Base-by-base conservation (phyloP, 2,888 invertebrate species). In the Heteromurus nitidus region DNA sequence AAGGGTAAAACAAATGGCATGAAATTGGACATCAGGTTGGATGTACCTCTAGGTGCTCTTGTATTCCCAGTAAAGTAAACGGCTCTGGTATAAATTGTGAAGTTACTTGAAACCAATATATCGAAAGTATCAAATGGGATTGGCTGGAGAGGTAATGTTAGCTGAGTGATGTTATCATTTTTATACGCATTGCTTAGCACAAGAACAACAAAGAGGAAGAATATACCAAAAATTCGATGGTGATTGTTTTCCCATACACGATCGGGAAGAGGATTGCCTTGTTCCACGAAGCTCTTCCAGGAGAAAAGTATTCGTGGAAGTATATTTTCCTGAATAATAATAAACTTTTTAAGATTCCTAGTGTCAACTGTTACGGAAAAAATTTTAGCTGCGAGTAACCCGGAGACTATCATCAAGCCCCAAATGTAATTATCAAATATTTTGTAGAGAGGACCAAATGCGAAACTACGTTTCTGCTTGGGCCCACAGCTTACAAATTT, bases 91-190 rank as follows among this genome's bases (percentile, higher is more conserved):
- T 16, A 67, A 16, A 67, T 67, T 2, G 16, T 20, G n/a, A 67
- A 67, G 5, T 44, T 26, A 13, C 13, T 20, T 7, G 16, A 1
- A 13, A 44, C 24, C 11, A 67, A n/a, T 3, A 2, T 22, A 9
- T 67, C 44, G 26, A 44, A 47, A 3, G 31, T 47, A n/a, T 67
- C 47, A 20, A 18, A 44, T 26, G 47, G 47, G 3, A 67, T 47
- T 1, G 24, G 47, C 3, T 2, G 2, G 2, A 1, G 24, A 1
- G 67, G 67, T n/a, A 44, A 9, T 24, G 73, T 62, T 0, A 73
- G 47, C 47, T 73, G 28, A 2, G 47, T 60, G 16, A 73, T 73
- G 30, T 73, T 73, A 26, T 73, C 62, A n/a, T 73, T 73, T 22
- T 62, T 60, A 31, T 73, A 73, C 5, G 62, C 73, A 13, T 31